These are phyloP conservation scores for Ostrea edulis DNA, from an alignment of 1,140 invertebrate genomes.

Conservation along the genomic window DNA sequence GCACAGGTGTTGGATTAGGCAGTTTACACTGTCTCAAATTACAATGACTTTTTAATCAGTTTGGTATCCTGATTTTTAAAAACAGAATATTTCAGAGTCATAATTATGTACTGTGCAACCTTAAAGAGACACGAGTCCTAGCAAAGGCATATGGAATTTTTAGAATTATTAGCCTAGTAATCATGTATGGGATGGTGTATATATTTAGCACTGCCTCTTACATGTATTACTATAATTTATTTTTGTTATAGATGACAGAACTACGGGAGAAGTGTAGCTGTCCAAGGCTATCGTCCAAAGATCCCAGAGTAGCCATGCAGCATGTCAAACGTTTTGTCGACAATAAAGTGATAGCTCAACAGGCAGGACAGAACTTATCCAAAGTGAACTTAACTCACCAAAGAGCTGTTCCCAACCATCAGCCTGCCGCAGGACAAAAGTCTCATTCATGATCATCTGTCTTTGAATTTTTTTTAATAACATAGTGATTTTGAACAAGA, in stretches of 20 bases:
- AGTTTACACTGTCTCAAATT: too few relatives aligned
- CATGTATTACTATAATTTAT: neutral
- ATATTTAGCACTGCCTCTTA: too few relatives aligned
- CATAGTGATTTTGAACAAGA: neutral
- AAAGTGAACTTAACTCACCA: constrained; percentile 34
- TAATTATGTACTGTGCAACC: too few relatives aligned
- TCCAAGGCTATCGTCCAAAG: constrained; percentile 64
- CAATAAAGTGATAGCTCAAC: constrained; percentile 52
- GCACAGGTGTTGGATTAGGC: too few relatives aligned
- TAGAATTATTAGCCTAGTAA: too few relatives aligned
- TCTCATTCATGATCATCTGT: neutral
- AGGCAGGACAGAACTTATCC: constrained; percentile 59
- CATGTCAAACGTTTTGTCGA: constrained; percentile 55
- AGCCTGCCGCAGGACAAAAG: neutral
- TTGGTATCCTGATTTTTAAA: too few relatives aligned
- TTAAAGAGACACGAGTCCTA: too few relatives aligned
- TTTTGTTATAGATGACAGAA: constrained; percentile 64
- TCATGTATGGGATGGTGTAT: too few relatives aligned
- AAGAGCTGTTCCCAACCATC: neutral
- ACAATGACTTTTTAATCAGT: too few relatives aligned
- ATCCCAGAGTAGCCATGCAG: constrained; percentile 65
- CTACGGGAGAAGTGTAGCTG: constrained; percentile 68
- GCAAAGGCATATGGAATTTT: too few relatives aligned
- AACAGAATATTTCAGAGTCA: too few relatives aligned
- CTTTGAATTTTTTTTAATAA: neutral